A percentile compares a stretch with the other conserved stretches of the same genome.
Evolutionary conservation across 1,140 invertebrate genomes (phyloP).

Genomic region (Drosophila kepulauana): DNA sequence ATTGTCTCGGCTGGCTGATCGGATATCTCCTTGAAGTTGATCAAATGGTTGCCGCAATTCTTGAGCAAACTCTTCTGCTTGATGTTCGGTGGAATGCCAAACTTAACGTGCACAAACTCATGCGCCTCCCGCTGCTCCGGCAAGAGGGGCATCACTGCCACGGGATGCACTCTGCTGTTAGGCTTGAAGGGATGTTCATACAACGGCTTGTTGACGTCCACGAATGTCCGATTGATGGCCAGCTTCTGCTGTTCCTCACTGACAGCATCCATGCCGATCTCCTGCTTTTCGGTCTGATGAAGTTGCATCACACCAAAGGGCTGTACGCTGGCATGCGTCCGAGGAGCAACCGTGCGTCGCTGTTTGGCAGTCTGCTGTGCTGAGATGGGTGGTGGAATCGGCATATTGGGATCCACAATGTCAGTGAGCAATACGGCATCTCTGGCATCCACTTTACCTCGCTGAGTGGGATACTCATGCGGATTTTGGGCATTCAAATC

Average conservation of each 20-base stretch:
- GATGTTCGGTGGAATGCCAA: constrained; percentile 36
- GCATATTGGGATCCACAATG: constrained; percentile 16
- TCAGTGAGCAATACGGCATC: constrained; percentile 41
- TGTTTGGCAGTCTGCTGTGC: background rate
- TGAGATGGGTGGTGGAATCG: background rate
- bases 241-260: constrained; percentile 33
- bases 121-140: constrained; percentile 4
- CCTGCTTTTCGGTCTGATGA: background rate
- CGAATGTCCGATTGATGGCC: constrained; percentile 49
- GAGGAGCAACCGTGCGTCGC: background rate
- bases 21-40: constrained; percentile 46
- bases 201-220: constrained; percentile 27
- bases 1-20: background rate
- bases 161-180: constrained; percentile 20
- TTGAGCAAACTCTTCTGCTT: constrained; percentile 31
- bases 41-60: constrained; percentile 43
- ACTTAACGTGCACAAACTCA: constrained; percentile 39
- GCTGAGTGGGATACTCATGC: constrained; percentile 4
- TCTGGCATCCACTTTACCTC: constrained; percentile 18
- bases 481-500: constrained; percentile 39
- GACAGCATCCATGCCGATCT: constrained; percentile 2
- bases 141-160: constrained; percentile 45
- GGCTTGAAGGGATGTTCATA: constrained; percentile 47
- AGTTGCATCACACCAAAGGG: background rate
- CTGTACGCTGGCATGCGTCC: background rate